phyloP scores from a whole-genome alignment of 2,888 invertebrate species.

The Netelia fuscicornis region DNA sequence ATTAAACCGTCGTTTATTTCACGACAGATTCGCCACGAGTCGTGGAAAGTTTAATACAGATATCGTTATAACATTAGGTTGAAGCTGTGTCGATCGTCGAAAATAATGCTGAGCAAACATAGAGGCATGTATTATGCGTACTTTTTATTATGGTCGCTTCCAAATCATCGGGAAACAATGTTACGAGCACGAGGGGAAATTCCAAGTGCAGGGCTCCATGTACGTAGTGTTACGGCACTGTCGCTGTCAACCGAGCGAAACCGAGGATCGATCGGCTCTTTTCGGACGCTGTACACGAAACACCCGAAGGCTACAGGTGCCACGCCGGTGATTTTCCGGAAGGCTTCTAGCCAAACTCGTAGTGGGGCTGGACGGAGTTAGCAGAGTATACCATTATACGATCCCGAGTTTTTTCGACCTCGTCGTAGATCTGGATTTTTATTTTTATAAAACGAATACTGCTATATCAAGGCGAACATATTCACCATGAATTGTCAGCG shows the following conservation, averaged over 20 bases:
- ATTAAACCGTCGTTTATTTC: not conserved
- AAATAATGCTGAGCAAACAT: too few relatives aligned
- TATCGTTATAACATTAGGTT: not conserved
- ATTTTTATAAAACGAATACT: not conserved
- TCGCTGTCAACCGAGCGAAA: conserved; percentile 76
- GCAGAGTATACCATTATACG: not conserved
- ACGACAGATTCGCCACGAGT: not conserved
- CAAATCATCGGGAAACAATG: not conserved
- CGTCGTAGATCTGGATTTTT: conserved; percentile 1
- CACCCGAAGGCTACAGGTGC: conserved; percentile 73
- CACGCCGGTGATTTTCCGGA: conserved; percentile 71
- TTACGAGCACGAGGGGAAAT: not conserved
- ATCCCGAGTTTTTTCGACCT: conserved; percentile 21
- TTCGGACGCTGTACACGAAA: conserved; percentile 68
- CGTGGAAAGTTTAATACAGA: not conserved
- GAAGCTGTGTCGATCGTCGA: too few relatives aligned
- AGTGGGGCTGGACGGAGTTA: not conserved
- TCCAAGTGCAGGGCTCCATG: not conserved
- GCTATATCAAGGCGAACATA: not conserved
- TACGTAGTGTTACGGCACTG: conserved; percentile 19
- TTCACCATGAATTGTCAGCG: not conserved
- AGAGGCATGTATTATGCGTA: too few relatives aligned
- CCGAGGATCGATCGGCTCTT: conserved; percentile 77
- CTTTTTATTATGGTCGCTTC: too few relatives aligned
- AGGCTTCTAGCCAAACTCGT: conserved; percentile 21